phyloP scores from a whole-genome alignment of 1,140 invertebrate genomes.

The Drosophila lacertosa region DNA sequence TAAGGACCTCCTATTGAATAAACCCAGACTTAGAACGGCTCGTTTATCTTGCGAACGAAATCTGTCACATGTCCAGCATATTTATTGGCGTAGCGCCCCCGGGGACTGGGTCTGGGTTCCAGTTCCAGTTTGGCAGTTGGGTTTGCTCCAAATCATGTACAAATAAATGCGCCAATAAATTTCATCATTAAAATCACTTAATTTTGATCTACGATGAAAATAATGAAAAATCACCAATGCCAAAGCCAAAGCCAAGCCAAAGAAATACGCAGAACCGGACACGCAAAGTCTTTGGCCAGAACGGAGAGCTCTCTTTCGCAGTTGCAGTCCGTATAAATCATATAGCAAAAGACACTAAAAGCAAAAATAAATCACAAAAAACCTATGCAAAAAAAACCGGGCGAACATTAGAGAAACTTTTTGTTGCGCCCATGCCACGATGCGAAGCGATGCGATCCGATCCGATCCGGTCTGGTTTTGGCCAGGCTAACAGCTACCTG shows the following conservation, averaged over 20 bases:
- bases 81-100: conserved; percentile 45
- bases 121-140: conserved; percentile 19
- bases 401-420: conserved; percentile 62
- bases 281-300: background rate
- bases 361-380: conserved; percentile 71
- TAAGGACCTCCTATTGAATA: conserved; percentile 16
- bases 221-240: conserved; percentile 54
- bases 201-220: conserved; percentile 65
- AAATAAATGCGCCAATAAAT: conserved; percentile 67
- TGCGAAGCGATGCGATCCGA: too few species aligned
- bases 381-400: conserved; percentile 38
- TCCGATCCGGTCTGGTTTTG: conserved; percentile 38
- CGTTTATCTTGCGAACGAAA: conserved; percentile 46
- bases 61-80: conserved; percentile 53
- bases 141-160: conserved; percentile 52
- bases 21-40: background rate
- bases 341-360: conserved; percentile 78
- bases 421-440: background rate
- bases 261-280: conserved; percentile 16
- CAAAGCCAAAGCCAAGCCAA: conserved; percentile 27
- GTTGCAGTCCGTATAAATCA: conserved; percentile 65
- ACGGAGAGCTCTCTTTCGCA: conserved; percentile 15
- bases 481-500: conserved; percentile 13
- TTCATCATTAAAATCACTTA: conserved; percentile 70
- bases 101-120: conserved; percentile 8